Percentiles rank a stretch among this genome's conserved stretches.
These are phyloP conservation scores for Pipistrellus pygmaeus DNA, from an alignment of 2,797 vertebrate species.

Conservation along the genomic window DNA sequence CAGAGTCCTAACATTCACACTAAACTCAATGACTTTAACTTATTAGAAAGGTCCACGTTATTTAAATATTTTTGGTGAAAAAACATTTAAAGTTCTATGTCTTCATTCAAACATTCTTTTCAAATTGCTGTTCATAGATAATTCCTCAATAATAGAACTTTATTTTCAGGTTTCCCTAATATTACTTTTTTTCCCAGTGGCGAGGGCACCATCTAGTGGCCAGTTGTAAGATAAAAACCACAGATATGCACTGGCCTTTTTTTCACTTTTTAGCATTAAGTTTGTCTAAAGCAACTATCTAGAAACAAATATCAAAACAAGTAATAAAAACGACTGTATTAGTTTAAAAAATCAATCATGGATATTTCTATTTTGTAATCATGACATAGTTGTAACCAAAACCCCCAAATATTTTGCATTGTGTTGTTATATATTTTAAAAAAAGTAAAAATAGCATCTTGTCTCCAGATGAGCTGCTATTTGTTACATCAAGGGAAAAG, in stretches of 20 bases:
- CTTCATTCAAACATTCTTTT: neutral
- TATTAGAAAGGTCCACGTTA: neutral
- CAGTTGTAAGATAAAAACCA: neutral
- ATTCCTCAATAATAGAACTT: neutral
- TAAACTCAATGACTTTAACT: neutral
- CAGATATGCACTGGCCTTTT: neutral
- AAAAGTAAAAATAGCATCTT: neutral
- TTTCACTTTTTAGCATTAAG: neutral
- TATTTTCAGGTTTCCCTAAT: neutral
- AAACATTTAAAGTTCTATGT: neutral
- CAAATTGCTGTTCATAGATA: neutral
- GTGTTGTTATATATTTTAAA: neutral
- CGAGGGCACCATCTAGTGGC: slow-evolving; percentile 76
- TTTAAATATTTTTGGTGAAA: slow-evolving; percentile 16
- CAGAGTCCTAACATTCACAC: neutral
- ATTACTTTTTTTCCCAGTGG: neutral
- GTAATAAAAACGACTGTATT: neutral
- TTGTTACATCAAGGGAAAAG: slow-evolving; percentile 28
- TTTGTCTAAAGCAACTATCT: neutral
- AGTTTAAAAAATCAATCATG: neutral
- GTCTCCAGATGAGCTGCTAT: neutral
- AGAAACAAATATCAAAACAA: neutral
- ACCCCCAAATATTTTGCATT: neutral
- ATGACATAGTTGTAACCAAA: neutral
- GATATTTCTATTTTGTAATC: neutral